These are phyloP conservation scores for Myrmecobius fasciatus DNA, from an alignment of 2,113 vertebrate genomes.

Conservation along the genomic window DNA sequence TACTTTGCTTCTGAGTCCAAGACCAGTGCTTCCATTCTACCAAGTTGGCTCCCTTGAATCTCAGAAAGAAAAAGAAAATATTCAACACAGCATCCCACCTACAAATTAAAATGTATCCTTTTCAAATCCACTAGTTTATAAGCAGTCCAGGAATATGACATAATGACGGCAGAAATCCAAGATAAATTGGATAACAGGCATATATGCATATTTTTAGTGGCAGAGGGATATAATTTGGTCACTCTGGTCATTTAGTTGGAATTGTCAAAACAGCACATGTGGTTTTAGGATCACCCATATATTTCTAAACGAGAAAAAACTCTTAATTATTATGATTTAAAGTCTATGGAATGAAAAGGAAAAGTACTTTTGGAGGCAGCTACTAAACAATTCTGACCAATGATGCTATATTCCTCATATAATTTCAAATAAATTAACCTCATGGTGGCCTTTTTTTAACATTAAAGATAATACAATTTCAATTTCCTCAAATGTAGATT, in stretches of 20 bases:
- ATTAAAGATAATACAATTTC: background rate
- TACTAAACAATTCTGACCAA: background rate
- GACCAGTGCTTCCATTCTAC: background rate
- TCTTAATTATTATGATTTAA: background rate
- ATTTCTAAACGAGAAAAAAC: background rate
- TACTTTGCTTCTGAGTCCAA: background rate
- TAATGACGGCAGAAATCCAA: slow-evolving; percentile 52
- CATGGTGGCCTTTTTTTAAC: background rate
- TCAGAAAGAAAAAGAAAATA: slow-evolving; percentile 16
- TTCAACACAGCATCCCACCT: slow-evolving; percentile 21
- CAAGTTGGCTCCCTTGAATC: background rate
- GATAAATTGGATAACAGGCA: slow-evolving; percentile 11
- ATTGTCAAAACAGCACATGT: background rate
- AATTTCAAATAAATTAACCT: background rate
- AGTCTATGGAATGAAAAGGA: background rate
- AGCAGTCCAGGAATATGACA: slow-evolving; percentile 19
- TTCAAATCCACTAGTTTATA: slow-evolving; percentile 18
- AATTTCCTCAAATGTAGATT: background rate
- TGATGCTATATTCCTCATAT: background rate
- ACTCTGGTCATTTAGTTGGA: slow-evolving; percentile 45
- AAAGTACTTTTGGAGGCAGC: background rate
- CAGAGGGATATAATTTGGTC: slow-evolving; percentile 46
- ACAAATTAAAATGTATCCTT: slow-evolving; percentile 16
- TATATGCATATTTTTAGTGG: slow-evolving; percentile 39
- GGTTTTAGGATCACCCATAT: background rate